phyloP scores from a whole-genome alignment of 2,113 vertebrate species.

The Lipophrys pholis region DNA sequence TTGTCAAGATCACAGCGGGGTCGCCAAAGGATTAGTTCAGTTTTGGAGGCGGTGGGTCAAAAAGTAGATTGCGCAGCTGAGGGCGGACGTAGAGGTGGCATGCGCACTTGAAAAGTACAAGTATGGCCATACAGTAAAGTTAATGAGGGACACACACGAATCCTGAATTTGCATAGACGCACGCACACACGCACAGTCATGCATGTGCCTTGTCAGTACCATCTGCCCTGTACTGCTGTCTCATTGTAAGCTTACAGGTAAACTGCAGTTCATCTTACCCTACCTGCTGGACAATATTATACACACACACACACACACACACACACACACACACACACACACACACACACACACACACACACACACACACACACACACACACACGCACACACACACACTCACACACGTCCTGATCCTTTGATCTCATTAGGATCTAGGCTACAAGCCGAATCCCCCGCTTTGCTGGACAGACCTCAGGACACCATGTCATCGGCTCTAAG shows the following conservation, averaged over 20 bases:
- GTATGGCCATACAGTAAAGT: not conserved
- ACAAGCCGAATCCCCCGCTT: constrained; percentile 57
- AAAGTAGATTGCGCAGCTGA: not conserved
- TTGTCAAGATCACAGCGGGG: constrained; percentile 72
- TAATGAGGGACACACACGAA: too few relatives aligned
- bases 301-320: too few relatives aligned
- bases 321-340: too few relatives aligned
- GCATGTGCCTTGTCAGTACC: too few relatives aligned
- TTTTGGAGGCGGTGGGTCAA: constrained; percentile 47
- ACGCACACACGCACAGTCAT: too few relatives aligned
- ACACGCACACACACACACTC: not conserved
- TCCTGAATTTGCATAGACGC: too few relatives aligned
- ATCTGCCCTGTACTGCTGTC: too few relatives aligned
- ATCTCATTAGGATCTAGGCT: constrained; percentile 71
- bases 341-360: too few relatives aligned
- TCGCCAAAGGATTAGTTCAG: constrained; percentile 63
- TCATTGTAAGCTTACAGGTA: too few relatives aligned
- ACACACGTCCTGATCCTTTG: constrained; percentile 65
- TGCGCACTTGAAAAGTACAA: constrained; percentile 25
- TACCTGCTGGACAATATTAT: too few relatives aligned
- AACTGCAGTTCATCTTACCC: too few relatives aligned
- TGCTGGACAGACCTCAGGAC: constrained; percentile 56
- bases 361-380: too few relatives aligned
- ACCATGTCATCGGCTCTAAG: constrained; percentile 43
- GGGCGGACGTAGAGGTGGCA: constrained; percentile 31